A percentile compares a stretch with the other conserved stretches of the same genome.
Conservation (phyloP, 2,113 vertebrate genomes). For the Protobothrops mucrosquamatus region DNA sequence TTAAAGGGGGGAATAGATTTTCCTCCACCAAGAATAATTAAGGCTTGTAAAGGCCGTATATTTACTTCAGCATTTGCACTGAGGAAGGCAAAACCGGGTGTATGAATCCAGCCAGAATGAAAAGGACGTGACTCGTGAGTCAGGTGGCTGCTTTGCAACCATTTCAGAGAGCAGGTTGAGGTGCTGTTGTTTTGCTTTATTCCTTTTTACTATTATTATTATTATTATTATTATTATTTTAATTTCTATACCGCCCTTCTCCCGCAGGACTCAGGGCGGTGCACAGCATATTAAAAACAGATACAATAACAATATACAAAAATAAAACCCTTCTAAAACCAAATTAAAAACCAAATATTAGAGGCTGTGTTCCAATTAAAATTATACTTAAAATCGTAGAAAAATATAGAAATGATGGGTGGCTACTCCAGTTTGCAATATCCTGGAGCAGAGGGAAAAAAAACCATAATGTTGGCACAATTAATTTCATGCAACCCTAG, state of each 20-base stretch:
- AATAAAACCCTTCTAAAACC: too few species aligned
- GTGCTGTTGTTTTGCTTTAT: not conserved
- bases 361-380: too few species aligned
- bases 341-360: too few species aligned
- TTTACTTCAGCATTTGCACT: not conserved
- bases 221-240: too few species aligned
- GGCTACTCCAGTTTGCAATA: not conserved
- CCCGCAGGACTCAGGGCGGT: too few species aligned
- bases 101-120: not conserved
- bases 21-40: conserved; percentile 35
- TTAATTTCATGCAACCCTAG: not conserved
- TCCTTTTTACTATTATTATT: not conserved
- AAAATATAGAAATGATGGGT: not conserved
- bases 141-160: not conserved
- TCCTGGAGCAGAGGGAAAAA: not conserved
- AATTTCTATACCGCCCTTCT: too few species aligned
- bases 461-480: not conserved
- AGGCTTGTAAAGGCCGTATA: not conserved
- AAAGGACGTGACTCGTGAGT: not conserved
- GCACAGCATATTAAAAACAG: too few species aligned
- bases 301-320: too few species aligned
- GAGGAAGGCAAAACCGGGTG: not conserved
- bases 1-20: not conserved
- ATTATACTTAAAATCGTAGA: too few species aligned
- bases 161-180: not conserved